Evolutionary conservation across 2,113 vertebrate species (phyloP), one percentile per base, ranked within the genome.

Genomic region (Cryptotis parvus): DNA sequence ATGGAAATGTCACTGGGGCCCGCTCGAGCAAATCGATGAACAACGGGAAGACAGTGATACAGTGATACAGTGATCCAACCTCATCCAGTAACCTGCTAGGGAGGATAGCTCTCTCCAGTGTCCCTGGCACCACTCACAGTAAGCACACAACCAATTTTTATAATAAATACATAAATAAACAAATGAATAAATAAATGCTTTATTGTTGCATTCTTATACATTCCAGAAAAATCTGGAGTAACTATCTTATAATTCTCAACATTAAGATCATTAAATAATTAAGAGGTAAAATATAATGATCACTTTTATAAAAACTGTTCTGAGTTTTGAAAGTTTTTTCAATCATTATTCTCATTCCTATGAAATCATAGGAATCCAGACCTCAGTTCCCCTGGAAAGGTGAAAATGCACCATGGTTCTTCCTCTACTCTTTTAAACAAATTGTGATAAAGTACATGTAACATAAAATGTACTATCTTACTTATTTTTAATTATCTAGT

Each of bases 311-410:
- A 31, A 77, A 65, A 37, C 8, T 18, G 1, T 26, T n/a, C 12
- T 73, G 29, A 39, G 6, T 39, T 86, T 65, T 75, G 66, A 93
- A 91, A 91, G 22, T 15, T 70, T 55, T 55, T 31, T 83, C 45
- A 49, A 11, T 24, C n/a, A 22, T 52, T 73, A 72, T 55, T 69
- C 31, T 18, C 70, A n/a, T n/a, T n/a, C n/a, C n/a, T n/a, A n/a
- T n/a, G n/a, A n/a, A n/a, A n/a, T 80, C 49, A 68, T 37, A 43
- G 15, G 26, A 68, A 77, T 45, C 15, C 31, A 52, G 26, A 45
- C 37, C 63, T 14, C 1, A 29, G 45, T 27, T 74, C 18, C 24
- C 35, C 39, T 45, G 16, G 55, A 84, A 82, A 9, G 4, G 22
- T 66, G 61, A 6, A 29, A 4, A 22, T 31, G 39, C 78, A 31